Conservation (phyloP, 2,113 vertebrate species). For the Reinhardtius hippoglossoides region DNA sequence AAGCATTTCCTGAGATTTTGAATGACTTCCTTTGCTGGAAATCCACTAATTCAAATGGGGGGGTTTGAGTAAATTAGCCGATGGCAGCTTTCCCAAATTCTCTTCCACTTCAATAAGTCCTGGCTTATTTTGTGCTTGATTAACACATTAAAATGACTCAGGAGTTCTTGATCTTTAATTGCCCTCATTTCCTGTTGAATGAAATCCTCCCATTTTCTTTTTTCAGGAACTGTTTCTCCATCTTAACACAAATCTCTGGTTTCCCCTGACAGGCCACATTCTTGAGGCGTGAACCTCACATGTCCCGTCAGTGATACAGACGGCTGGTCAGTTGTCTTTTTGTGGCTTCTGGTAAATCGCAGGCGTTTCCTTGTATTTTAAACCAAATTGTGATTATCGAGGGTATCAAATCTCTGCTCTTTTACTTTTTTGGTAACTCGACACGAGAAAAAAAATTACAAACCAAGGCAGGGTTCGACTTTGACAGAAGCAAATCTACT, state of each 20-base stretch:
- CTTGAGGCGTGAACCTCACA: background rate
- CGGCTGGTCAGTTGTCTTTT: background rate
- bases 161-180: background rate
- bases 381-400: accelerated
- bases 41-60: background rate
- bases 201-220: background rate
- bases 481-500: too few species aligned
- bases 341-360: background rate
- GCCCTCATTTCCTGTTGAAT: background rate
- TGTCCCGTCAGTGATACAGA: background rate
- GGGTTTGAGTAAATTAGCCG: background rate
- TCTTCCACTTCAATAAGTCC: background rate
- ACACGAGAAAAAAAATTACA: background rate
- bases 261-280: background rate
- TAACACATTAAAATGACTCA: background rate
- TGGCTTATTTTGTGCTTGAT: background rate
- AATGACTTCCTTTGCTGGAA: background rate
- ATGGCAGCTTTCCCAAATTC: background rate
- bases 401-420: background rate
- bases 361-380: background rate
- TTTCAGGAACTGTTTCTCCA: background rate
- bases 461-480: background rate
- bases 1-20: background rate
- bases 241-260: background rate
- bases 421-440: background rate